A percentile compares a stretch with the other conserved stretches of the same genome.
These are phyloP conservation scores for Crioceris asparagi DNA, from an alignment of 2,888 invertebrate genomes.

Conservation along the genomic window DNA sequence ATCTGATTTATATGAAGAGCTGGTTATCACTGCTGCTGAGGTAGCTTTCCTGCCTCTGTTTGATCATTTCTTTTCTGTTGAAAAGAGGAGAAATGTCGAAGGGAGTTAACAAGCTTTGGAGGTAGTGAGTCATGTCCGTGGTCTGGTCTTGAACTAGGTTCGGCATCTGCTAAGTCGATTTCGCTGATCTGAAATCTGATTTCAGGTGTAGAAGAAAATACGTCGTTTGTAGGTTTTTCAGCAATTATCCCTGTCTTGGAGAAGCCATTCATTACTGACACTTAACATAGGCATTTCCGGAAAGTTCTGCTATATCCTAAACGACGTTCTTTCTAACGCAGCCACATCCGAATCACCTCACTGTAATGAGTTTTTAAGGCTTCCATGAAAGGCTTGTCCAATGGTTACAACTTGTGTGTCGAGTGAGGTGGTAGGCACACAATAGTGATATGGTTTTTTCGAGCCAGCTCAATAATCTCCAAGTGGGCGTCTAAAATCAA, in stretches of 20 bases:
- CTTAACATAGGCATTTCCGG: slow-evolving; percentile 11
- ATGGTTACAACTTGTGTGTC: slow-evolving; percentile 27
- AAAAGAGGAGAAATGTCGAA: no score
- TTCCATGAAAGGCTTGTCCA: slow-evolving; percentile 27
- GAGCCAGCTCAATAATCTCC: slow-evolving; percentile 23
- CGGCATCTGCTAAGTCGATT: no score
- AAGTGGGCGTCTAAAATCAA: no score
- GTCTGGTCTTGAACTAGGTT: no score
- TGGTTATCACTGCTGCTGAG: no score
- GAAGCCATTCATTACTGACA: slow-evolving; percentile 11
- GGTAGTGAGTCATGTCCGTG: no score
- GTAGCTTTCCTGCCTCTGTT: no score
- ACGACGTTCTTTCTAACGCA: slow-evolving; percentile 5
- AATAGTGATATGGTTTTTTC: slow-evolving; percentile 27
- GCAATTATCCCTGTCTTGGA: slow-evolving; percentile 18
- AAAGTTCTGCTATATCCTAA: slow-evolving; percentile 9
- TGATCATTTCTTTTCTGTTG: no score
- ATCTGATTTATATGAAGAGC: no score
- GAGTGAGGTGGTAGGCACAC: slow-evolving; percentile 27
- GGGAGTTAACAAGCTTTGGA: no score
- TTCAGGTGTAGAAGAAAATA: no score
- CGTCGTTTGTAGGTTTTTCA: neutral
- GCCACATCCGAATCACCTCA: slow-evolving; percentile 16
- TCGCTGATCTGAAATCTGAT: no score
- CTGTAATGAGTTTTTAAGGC: slow-evolving; percentile 30